Percentiles rank a stretch among this genome's conserved stretches.
Evolutionary conservation across 2,113 vertebrate species (phyloP).

Genomic region (Tachysurus vachellii): DNA sequence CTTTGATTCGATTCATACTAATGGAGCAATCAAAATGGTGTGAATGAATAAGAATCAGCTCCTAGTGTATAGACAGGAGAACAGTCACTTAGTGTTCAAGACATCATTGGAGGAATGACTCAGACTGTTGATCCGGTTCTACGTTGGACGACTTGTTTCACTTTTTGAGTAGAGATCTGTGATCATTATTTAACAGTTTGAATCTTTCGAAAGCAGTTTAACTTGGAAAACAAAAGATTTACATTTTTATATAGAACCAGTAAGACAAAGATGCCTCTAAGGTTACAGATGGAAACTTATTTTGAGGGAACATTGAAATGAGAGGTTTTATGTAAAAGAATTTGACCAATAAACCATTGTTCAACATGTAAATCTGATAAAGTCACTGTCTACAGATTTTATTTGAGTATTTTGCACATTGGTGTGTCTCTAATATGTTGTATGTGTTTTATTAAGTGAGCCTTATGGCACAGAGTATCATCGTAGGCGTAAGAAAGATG

Average conservation of each 20-base stretch:
- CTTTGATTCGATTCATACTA: constrained; percentile 47
- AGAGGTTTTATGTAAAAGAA: not conserved
- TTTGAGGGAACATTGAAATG: not conserved
- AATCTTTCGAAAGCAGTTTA: not conserved
- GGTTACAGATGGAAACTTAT: not conserved
- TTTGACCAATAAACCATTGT: not conserved
- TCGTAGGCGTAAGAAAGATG: not conserved
- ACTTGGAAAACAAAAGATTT: not conserved
- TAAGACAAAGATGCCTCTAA: not conserved
- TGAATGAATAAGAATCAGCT: constrained; percentile 32
- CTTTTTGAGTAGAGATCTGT: not conserved
- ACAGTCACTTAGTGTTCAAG: constrained; percentile 3
- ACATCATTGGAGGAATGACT: constrained; percentile 20
- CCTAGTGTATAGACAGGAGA: constrained; percentile 16
- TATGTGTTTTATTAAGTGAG: not conserved
- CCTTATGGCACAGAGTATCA: not conserved
- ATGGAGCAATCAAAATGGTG: constrained; percentile 41
- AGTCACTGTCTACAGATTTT: not conserved
- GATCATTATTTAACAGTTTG: not conserved
- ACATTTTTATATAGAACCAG: not conserved
- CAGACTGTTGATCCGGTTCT: not conserved
- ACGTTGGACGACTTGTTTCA: not conserved
- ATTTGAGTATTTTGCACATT: not conserved
- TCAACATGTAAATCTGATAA: not conserved
- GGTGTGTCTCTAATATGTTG: not conserved